Evolutionary conservation across 2,113 vertebrate species (phyloP), one percentile per base, ranked within the genome.

Genomic region (Tenebrosternarchus preto): DNA sequence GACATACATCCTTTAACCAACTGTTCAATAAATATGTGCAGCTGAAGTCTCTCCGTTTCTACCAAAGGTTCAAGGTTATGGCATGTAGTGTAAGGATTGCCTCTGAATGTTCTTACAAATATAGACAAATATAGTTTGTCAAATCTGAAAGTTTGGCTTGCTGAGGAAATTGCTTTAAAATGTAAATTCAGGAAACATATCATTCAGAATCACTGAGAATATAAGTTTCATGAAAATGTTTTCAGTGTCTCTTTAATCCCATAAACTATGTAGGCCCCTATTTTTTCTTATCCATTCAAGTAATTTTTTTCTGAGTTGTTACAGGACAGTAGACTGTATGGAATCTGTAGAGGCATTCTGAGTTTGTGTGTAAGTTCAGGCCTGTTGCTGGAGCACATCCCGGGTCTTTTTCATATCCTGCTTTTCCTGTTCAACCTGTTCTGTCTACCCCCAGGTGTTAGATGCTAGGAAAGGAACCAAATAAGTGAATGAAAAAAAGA

Each of bases 391-490:
- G 1, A 61, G 73, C 66, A 79, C 33, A 82, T 85, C 83, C 83
- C 79, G 80, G 66, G 79, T 33, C 9, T 59, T 59, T 22, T 33
- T 76, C 57, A 72, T 56, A 67, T 85, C 83, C 80, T 73, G 83
- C 36, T 63, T 70, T 25, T 56, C 80, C 59, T 71, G 83, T 82
- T 29, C 24, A 59, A 82, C 83, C 55, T 69, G 83, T 76, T 33
- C 72, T 72, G 22, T 78, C 71, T 57, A 66, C 56, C 22, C 15
- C 20, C 24, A 31, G 53, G 5, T 43, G 24, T 29, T 27, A 8
- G 43, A n/a, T 22, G 64, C 17, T 63, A 77, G 24, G 27, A 59
- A 56, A 29, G 16, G 11, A 19, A 16, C 55, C 55, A 33, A 43
- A 71, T 1, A 57, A 46, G 17, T 27, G 31, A 39, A 3, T 39